Evolutionary conservation across 2,113 vertebrate species (phyloP).

Genomic region (Leptosomus discolor): DNA sequence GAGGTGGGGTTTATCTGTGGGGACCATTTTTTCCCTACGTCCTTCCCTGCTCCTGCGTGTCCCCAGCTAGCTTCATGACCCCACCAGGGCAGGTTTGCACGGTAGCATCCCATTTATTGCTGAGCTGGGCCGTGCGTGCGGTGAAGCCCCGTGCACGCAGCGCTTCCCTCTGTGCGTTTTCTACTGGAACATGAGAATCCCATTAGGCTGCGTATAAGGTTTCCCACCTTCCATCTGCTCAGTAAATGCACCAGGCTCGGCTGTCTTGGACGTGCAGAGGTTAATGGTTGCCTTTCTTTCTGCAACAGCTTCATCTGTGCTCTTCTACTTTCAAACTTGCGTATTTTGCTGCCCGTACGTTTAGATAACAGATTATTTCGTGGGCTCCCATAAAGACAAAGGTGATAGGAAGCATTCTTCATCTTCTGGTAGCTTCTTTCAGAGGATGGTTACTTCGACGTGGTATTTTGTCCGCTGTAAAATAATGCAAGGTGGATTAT

Average conservation of each 20-base stretch:
- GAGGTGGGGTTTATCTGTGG: background rate
- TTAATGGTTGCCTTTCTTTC: background rate
- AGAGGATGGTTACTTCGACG: background rate
- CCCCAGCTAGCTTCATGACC: background rate
- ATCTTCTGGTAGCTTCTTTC: background rate
- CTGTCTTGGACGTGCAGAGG: background rate
- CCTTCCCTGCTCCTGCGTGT: background rate
- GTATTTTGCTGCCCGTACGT: background rate
- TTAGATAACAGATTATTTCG: background rate
- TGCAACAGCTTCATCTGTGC: background rate
- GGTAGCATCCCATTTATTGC: background rate
- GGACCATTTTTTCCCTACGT: background rate
- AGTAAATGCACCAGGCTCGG: background rate
- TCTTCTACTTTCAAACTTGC: background rate
- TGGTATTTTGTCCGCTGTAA: background rate
- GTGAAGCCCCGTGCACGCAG: background rate
- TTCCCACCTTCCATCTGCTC: constrained; percentile 18
- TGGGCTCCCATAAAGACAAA: background rate
- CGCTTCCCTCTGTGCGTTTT: background rate
- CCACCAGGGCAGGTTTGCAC: background rate
- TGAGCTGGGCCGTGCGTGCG: background rate
- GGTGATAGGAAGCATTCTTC: background rate
- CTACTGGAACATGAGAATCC: background rate
- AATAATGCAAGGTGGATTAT: background rate
- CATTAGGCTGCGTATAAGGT: background rate